Evolutionary conservation across 2,797 vertebrate genomes (phyloP).

Genomic region (Momotus momota): DNA sequence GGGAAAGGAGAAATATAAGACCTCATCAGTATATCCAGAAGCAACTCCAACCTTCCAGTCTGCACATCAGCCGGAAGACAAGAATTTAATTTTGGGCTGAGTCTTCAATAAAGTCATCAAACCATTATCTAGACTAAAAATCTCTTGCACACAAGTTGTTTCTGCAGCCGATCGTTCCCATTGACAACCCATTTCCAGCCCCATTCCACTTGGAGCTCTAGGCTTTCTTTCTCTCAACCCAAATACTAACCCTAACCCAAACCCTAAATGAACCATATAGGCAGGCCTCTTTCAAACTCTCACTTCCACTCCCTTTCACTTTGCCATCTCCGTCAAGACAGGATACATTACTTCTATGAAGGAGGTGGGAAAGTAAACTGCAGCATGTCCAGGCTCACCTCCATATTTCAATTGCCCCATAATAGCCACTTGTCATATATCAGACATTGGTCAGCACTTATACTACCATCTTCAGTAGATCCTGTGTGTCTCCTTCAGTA

Average conservation of each 20-base stretch:
- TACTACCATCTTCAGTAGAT: background rate
- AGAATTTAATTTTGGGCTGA: background rate
- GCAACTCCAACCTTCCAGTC: background rate
- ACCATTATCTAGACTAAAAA: background rate
- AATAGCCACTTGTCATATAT: background rate
- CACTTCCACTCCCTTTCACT: background rate
- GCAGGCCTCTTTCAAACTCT: background rate
- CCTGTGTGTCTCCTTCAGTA: background rate
- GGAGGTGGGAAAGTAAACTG: background rate
- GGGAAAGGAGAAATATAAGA: background rate
- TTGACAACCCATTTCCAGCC: background rate
- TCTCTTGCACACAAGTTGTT: background rate
- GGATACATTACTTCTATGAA: background rate
- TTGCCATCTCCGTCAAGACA: background rate
- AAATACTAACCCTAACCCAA: background rate
- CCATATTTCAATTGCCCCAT: background rate
- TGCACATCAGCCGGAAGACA: background rate
- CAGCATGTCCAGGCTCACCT: background rate
- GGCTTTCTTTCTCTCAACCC: background rate
- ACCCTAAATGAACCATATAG: background rate
- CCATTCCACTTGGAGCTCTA: background rate
- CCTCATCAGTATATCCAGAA: background rate
- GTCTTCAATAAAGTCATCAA: background rate
- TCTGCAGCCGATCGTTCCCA: rapidly evolving
- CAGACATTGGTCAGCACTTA: background rate